Base-by-base conservation (phyloP, 2,113 vertebrate genomes). In the Eublepharis macularius region DNA sequence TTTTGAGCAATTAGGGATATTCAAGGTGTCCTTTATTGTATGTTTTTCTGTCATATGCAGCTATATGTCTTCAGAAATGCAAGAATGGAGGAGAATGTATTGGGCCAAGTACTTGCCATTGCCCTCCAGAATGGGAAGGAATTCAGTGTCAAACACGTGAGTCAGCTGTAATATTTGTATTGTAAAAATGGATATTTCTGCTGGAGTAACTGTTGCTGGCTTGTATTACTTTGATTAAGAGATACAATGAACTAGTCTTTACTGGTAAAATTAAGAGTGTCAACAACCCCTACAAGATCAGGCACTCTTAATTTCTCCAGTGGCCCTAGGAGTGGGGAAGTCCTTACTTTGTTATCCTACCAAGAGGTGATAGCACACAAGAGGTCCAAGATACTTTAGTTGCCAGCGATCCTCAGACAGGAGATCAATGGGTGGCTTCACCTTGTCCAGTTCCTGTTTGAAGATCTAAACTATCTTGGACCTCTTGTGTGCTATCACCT, bases 11-110 rank as follows among this genome's bases (percentile, higher is more conserved):
- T 24, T 10, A 24, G 5, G n/a, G 11, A 19, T 47, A 65, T 68
- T 84, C 19, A 65, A 7, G 10, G 21, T 49, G 6, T 32, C 29
- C 29, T 74, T 60, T 12, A 49, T 63, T 26, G 32, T 26, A 1
- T 21, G 2, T 79, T 2, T 29, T n/a, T 66, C 21, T 65, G 21
- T 49, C 24, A 65, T 90, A 77, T 93, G 26, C 88, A 98, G 98
- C 98, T 0, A 86, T 97, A 90, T 99, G 98, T 88, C 95, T 98
- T 91, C 97, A 98, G 88, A 98, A 97, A 81, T 99, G 98, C 94
- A 97, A 93, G 92, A 98, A 98, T 1, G 97, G 96, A 4, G 98
- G 97, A 2, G 97, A 98, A 79, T 99, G 98, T 81, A 92, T 98
- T 19, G 97, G 97, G 86, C 97, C 97, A 0, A 96, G 95, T 70